Evolutionary conservation across 2,113 vertebrate genomes (phyloP), one percentile per base, ranked within the genome.

Genomic region (Blennius ocellaris): DNA sequence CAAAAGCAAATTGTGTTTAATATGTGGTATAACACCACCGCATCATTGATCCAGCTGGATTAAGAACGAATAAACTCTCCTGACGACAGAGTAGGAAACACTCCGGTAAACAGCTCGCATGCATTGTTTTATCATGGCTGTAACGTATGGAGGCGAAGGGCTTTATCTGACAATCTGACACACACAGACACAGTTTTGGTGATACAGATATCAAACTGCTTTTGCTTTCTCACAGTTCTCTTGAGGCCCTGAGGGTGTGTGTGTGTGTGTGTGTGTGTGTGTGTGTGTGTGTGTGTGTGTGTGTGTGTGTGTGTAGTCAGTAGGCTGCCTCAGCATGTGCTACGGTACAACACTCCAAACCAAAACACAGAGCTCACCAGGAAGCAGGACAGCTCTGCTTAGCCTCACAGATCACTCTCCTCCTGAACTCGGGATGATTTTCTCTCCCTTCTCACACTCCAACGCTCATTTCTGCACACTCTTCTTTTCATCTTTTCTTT

Each of bases 291-390:
- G n/a, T n/a, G 21, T 70, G 64, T 50, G 57, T 21, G n/a, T 11
- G 11, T n/a, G 52, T 16, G 30, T 43, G 12, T 73, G 69, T 48
- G 48, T 49, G 60, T 36, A 9, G 56, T 52, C 30, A 48, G 52
- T 52, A 37, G 39, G 69, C 73, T 76, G 47, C 54, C 78, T 87
- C 85, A 86, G 78, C 81, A 84, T 73, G 84, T 78, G 78, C 71
- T 71, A 30, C 63, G 52, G 75, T 9, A n/a, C 15, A 55, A 77
- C 68, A 82, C 89, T 89, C 87, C 87, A 90, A 86, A 85, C 52
- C 83, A 78, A 72, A 76, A 75, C 76, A 52, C 57, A 73, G 3
- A 83, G 74, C 69, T 80, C 76, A 55, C 62, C 41, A 65, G 76
- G 69, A 76, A 75, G 53, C 45, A 78, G 61, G 47, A 67, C n/a